Base-by-base conservation (phyloP, 2,797 vertebrate species). In the Leucoraja ocellata region DNA sequence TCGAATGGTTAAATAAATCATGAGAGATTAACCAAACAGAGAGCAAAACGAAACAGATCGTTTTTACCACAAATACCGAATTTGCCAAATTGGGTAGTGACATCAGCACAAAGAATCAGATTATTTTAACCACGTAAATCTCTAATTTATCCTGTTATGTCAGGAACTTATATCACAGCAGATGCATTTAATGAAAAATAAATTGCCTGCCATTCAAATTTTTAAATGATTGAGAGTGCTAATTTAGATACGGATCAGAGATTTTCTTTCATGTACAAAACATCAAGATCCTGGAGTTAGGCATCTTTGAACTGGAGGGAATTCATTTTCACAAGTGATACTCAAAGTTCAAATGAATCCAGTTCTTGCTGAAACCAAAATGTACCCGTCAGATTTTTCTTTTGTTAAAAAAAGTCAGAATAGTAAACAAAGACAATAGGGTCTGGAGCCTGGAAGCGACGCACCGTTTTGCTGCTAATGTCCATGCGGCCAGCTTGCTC, bases 351-450 rank as follows among this genome's bases (percentile, higher is more conserved):
- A 54, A 92, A 71, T 13, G 46, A 76, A 74, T 74, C 36, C 23
- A 91, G 68, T 6, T 39, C 68, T 91, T 28, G 36, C 71, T 39
- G n/a, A 28, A 88, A 58, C 28, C 39, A 54, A 91, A 54, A 74
- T 76, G 46, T 92, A 92, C 90, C 90, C 90, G 90, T 92, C 90
- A 73, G 39, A 54, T 54, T 4, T 16, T 25, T 91, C 25, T 25
- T 11, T 73, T 23, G 58, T 58, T 28, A 58, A 81, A 81, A 16
- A 63, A 84, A 32, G 63, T 92, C 23, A 91, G 10, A 4, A 28
- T 32, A 74, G 36, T 76, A 92, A 92, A 92, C 90, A 76, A 46
- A 71, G 90, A 54, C 28, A 2, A 7, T 39, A 25, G 68, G 11
- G 23, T 92, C n/a, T 10, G 28, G 46, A 76, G 36, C 54, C 90